phyloP scores from a whole-genome alignment of 2,797 vertebrate genomes.

The Cryptoprocta ferox region DNA sequence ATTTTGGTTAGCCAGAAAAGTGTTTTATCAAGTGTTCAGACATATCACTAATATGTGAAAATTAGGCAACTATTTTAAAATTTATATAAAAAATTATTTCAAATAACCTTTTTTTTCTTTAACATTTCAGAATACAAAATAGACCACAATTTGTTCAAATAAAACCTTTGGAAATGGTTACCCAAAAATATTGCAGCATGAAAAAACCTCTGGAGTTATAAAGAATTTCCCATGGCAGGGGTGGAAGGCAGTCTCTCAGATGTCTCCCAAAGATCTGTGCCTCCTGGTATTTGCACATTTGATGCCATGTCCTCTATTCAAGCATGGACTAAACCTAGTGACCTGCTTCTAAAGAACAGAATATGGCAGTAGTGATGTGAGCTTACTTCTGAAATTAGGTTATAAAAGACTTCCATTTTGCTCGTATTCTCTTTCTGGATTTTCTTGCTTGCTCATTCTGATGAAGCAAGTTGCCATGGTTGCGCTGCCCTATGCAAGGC shows the following conservation, averaged over 20 bases:
- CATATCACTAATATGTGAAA: conserved; percentile 1
- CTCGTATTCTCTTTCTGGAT: neutral
- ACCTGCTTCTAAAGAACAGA: neutral
- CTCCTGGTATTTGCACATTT: neutral
- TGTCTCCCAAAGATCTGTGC: neutral
- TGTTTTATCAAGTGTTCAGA: neutral
- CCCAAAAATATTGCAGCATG: neutral
- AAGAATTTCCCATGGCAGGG: neutral
- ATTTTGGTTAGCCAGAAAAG: neutral
- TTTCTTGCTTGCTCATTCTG: neutral
- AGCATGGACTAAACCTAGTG: neutral
- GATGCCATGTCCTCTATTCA: neutral
- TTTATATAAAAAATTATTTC: neutral
- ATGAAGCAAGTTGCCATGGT: neutral
- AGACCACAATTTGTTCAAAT: neutral
- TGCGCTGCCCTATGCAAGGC: neutral
- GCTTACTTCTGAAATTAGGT: neutral
- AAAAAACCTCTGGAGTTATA: neutral
- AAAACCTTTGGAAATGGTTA: conserved; percentile 26
- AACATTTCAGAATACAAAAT: neutral
- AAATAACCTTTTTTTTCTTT: neutral
- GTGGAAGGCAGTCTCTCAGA: neutral
- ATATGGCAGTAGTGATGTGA: neutral
- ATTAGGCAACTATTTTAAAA: neutral
- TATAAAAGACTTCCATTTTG: neutral